phyloP scores from a whole-genome alignment of 2,113 vertebrate species.

The Tauraco erythrolophus region DNA sequence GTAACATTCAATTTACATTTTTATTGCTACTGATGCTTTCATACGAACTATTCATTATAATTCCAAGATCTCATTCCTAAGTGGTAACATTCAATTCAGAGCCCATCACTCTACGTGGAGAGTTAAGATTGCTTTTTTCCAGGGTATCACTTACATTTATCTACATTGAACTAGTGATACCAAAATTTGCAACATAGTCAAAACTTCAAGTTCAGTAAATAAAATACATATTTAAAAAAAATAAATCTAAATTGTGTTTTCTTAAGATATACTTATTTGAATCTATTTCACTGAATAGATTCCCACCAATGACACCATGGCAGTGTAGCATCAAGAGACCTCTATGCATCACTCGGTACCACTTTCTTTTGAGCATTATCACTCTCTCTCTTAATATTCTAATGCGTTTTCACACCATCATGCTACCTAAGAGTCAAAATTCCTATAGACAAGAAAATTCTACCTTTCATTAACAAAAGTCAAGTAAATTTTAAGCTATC shows the following conservation, averaged over 20 bases:
- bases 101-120: not conserved
- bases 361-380: not conserved
- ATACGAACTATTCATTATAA: conserved; percentile 28
- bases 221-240: not conserved
- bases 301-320: not conserved
- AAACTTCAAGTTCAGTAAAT: not conserved
- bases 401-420: not conserved
- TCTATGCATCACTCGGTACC: not conserved
- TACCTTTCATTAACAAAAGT: not conserved
- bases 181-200: not conserved
- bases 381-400: not conserved
- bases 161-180: not conserved
- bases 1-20: conserved; percentile 61
- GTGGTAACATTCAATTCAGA: not conserved
- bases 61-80: conserved; percentile 33
- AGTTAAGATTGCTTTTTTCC: not conserved
- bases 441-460: not conserved
- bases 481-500: not conserved
- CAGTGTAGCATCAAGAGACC: not conserved
- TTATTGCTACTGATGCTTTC: conserved; percentile 56
- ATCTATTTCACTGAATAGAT: not conserved
- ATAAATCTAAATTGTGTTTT: not conserved
- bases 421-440: not conserved
- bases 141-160: not conserved
- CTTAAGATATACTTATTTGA: not conserved